These are phyloP conservation scores for Sebastes baramenuke DNA, from an alignment of 2,797 vertebrate species.

Conservation along the genomic window DNA sequence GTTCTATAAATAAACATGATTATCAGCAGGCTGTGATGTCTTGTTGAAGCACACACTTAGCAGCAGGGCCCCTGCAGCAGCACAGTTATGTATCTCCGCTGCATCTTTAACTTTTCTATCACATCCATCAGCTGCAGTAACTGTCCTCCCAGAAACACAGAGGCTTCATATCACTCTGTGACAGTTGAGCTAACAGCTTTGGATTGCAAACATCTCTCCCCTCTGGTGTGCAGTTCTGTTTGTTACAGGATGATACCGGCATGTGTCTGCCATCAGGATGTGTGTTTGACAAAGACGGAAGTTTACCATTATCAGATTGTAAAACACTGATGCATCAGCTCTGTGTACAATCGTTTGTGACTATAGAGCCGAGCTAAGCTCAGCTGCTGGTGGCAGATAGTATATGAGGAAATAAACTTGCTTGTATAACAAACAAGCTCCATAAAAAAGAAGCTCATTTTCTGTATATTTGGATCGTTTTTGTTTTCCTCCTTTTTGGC, in stretches of 20 bases:
- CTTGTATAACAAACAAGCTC: not conserved
- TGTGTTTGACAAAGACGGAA: not conserved
- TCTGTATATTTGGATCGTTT: not conserved
- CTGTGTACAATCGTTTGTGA: not conserved
- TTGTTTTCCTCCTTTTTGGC: not conserved
- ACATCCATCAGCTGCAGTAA: not conserved
- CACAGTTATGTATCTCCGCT: not conserved
- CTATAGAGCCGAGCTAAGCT: not conserved
- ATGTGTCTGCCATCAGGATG: conserved; percentile 1
- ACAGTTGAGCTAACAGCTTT: not conserved
- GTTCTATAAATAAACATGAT: too few relatives aligned
- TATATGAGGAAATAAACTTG: not conserved
- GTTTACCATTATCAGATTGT: not conserved
- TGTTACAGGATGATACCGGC: not conserved
- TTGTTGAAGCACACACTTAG: not conserved
- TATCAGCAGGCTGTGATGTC: not conserved
- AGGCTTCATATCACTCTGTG: not conserved
- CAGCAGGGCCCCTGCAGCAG: not conserved
- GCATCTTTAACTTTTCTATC: not conserved
- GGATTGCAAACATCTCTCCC: not conserved
- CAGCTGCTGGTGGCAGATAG: not conserved
- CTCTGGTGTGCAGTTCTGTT: not conserved
- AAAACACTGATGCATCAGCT: not conserved
- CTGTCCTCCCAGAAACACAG: not conserved
- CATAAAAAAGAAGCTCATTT: not conserved